phyloP scores from a whole-genome alignment of 2,113 vertebrate genomes.

The Fregetta grallaria region DNA sequence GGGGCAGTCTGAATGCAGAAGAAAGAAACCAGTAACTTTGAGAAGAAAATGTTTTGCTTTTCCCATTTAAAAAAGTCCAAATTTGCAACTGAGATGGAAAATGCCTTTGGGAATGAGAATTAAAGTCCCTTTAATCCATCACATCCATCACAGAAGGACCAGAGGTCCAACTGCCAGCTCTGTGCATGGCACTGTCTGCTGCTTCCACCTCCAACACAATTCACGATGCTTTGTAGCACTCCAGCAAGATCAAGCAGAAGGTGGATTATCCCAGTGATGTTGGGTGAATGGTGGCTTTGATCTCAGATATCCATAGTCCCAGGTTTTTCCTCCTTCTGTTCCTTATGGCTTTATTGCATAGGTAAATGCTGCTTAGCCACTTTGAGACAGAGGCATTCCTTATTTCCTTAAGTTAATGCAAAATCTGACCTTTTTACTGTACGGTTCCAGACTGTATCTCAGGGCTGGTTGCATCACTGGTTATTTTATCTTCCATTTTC shows the following conservation, averaged over 20 bases:
- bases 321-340: background rate
- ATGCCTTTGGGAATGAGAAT: background rate
- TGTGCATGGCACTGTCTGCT: background rate
- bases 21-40: background rate
- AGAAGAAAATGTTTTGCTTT: background rate
- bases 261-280: background rate
- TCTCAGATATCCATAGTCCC: background rate
- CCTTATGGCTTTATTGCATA: background rate
- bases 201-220: background rate
- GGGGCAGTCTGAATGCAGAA: background rate
- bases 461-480: background rate
- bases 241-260: background rate
- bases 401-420: background rate
- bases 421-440: background rate
- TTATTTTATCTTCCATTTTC: background rate
- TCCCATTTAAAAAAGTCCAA: background rate
- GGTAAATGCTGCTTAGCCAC: background rate
- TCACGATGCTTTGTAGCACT: background rate
- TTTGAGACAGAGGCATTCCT: background rate
- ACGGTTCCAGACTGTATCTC: background rate
- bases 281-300: background rate
- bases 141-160: background rate
- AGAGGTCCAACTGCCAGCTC: background rate
- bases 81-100: background rate
- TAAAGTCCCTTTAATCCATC: background rate